Percentiles rank a stretch among this genome's conserved stretches.
Conservation (phyloP, 2,888 invertebrate genomes). For the Trissolcus brochymenae region DNA sequence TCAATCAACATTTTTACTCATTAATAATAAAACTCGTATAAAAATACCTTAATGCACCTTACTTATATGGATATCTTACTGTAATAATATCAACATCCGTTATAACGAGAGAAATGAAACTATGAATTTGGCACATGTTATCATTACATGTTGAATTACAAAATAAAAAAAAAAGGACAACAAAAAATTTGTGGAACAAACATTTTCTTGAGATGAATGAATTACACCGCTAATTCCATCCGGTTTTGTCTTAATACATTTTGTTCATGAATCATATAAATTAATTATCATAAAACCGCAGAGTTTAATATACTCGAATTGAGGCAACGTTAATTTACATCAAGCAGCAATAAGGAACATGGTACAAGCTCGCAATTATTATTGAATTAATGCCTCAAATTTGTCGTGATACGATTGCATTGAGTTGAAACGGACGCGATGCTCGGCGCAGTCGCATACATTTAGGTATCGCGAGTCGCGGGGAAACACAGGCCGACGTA, state of each 20-base stretch:
- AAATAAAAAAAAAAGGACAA: neutral
- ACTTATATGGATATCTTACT: too few species aligned
- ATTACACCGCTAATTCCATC: neutral
- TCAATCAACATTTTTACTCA: slow-evolving; percentile 14
- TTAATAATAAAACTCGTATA: too few species aligned
- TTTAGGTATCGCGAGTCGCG: slow-evolving; percentile 41
- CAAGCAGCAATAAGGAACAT: slow-evolving; percentile 16
- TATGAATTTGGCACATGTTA: too few species aligned
- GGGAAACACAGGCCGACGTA: slow-evolving; percentile 37
- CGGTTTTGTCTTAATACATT: neutral
- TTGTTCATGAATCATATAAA: slow-evolving; percentile 11
- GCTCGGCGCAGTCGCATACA: slow-evolving; percentile 25
- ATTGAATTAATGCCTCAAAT: slow-evolving; percentile 48
- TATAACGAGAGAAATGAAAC: too few species aligned
- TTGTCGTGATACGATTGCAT: slow-evolving; percentile 40
- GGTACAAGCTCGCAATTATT: slow-evolving; percentile 34
- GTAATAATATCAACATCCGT: too few species aligned
- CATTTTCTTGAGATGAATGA: neutral
- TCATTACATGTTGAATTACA: neutral
- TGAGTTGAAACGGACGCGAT: slow-evolving; percentile 28
- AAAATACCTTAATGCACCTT: too few species aligned
- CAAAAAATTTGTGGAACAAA: neutral
- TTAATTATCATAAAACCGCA: slow-evolving; percentile 28
- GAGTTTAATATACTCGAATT: neutral
- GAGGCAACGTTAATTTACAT: slow-evolving; percentile 25